Base-by-base conservation (phyloP, 1,140 invertebrate species). In the Pogonomyrmex californicus region DNA sequence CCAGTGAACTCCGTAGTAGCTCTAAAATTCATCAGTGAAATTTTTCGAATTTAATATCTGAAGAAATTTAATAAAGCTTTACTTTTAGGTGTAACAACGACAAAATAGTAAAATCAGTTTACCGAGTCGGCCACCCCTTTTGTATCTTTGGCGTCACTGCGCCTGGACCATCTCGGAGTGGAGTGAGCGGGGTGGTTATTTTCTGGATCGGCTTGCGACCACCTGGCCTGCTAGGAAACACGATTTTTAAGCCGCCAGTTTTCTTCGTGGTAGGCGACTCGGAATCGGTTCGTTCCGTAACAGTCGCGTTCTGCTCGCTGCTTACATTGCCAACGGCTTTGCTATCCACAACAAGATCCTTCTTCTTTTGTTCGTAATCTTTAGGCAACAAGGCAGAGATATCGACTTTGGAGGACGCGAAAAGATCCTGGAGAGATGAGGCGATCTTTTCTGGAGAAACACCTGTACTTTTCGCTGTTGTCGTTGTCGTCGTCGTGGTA, bases 1-100 rank as follows among this genome's bases (percentile, higher is more conserved):
- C 98, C 98, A 10, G 98, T 98, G 91, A 98, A 98, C 93, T 98
- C 97, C 2, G 98, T 98, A 17, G 97, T 98, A 65, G 97, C 97
- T 94, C 98, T 98, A 91, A 60, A 93, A 95, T 78, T n/a, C 7
- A 36, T 86, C 62, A 33, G 56, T 10, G 9, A 58, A 9, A 79
- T 4, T 23, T 23, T 56, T 9, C n/a, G 0, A 47, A 75, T 75
- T 56, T 41, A n/a, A 56, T 77, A 9, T 62, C 4, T 49, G 14
- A 17, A 23, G n/a, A 51, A 5, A 63, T 38, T 30, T 30, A 71
- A 71, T 17, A 33, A 49, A 33, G 1, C 12, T 68, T 14, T 49
- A 44, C 12, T 70, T 7, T 70, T 17, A 47, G 12, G 3, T 38
- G n/a, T 56, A 75, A 76, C 6, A 33, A 7, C 23, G 23, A 60